Conservation (phyloP, 2,888 invertebrate genomes). For the Saturnia pavonia region DNA sequence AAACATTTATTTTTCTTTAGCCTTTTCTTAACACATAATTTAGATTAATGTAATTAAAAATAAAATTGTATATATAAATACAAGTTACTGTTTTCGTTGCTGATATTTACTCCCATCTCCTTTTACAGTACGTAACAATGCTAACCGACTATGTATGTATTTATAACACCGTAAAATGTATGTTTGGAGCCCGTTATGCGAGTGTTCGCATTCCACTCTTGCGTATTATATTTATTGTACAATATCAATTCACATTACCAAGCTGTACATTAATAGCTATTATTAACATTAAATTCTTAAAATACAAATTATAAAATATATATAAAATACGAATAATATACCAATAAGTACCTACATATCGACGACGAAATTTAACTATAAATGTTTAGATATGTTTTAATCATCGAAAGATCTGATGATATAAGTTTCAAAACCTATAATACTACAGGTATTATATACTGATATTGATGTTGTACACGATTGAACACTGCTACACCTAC, state of each 20-base stretch:
- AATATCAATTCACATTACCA: not conserved
- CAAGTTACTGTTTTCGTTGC: not conserved
- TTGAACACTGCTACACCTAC: too few relatives aligned
- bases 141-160: not conserved
- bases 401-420: too few relatives aligned
- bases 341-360: too few relatives aligned
- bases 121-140: not conserved
- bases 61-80: not conserved
- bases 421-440: too few relatives aligned
- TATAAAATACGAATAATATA: too few relatives aligned
- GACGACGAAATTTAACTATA: too few relatives aligned
- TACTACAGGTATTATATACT: too few relatives aligned
- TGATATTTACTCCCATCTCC: not conserved
- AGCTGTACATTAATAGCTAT: not conserved
- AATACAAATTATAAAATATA: not conserved
- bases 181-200: conserved; percentile 14
- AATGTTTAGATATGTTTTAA: too few relatives aligned
- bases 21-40: not conserved
- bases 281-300: not conserved
- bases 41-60: too few relatives aligned
- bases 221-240: conserved; percentile 2
- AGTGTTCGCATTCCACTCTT: conserved; percentile 13
- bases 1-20: too few relatives aligned
- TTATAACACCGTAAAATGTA: not conserved
- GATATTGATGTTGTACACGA: too few relatives aligned